A percentile compares a stretch with the other conserved stretches of the same genome.
Evolutionary conservation across 2,888 invertebrate genomes (phyloP).

Genomic region (Sesia bembeciformis): DNA sequence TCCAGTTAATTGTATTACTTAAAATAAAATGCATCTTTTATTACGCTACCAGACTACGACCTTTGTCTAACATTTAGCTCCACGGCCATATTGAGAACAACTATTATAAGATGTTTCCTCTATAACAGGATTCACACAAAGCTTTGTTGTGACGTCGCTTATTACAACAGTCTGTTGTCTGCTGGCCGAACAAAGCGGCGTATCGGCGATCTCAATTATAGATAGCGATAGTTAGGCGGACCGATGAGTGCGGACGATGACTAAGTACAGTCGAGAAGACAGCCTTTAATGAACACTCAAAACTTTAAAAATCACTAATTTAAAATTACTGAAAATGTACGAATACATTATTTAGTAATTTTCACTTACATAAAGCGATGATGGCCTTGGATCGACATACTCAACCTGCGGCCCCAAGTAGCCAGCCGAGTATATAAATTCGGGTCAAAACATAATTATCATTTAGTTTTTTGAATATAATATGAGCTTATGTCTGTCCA

Average conservation of each 20-base stretch:
- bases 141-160: neutral
- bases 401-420: too few species aligned
- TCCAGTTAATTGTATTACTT: too few species aligned
- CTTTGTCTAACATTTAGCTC: neutral
- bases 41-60: neutral
- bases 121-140: neutral
- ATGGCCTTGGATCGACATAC: too few species aligned
- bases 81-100: neutral
- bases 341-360: too few species aligned
- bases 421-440: too few species aligned
- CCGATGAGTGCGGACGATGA: neutral
- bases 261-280: neutral
- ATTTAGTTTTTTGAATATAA: too few species aligned
- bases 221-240: constrained; percentile 25
- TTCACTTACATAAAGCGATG: too few species aligned
- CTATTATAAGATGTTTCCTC: neutral
- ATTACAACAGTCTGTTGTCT: constrained; percentile 3
- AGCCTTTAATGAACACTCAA: neutral
- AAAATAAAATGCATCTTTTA: too few species aligned
- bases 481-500: too few species aligned
- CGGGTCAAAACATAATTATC: too few species aligned
- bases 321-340: too few species aligned
- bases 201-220: constrained; percentile 43
- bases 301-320: too few species aligned
- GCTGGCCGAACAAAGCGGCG: constrained; percentile 14